Base-by-base conservation (phyloP, 2,888 invertebrate species). In the Thera britannica region DNA sequence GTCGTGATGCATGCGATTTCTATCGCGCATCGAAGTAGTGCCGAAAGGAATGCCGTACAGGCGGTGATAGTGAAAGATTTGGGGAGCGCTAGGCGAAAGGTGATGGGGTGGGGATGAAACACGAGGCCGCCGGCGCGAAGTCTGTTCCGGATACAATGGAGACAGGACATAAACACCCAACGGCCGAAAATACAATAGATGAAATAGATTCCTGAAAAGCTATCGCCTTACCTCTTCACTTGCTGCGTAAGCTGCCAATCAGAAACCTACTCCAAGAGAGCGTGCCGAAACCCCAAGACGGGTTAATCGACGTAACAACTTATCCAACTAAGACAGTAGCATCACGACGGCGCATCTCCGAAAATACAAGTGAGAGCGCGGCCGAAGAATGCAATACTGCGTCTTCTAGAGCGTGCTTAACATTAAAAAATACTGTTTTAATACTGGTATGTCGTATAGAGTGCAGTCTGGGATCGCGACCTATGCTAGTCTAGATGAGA, bases 21-120 rank as follows among this genome's bases (percentile, higher is more conserved):
- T 78, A 77, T 78, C 80, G 84, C 84, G 77, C 79, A 86, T 84
- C 82, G 72, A 82, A 88, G 79, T 80, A 87, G 86, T 81, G 82
- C 75, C 77, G 82, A 76, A 80, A 79, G 75, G 76, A 82, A 83
- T 83, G 89, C 91, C 91, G 76, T 88, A 83, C 72, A 80, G 90
- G 90, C 87, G 77, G 85, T 88, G 88, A 85, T 84, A 87, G 85
- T 90, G 89, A 90, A 90, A 91, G 90, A 91, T 89, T 87, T 84
- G 86, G 87, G 84, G 87, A 85, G 89, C 89, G 89, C 90, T 83
- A 88, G 87, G 86, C 86, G 83, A 89, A 88, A 88, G 41, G 88
- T 71, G 70, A 71, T 67, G 63, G 67, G 68, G 68, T 68, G 62
- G 71, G 74, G 72, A 68, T 68, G 73, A 71, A 54, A 76, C 72